phyloP scores from a whole-genome alignment of 2,888 invertebrate species.

The Sepioteuthis lessoniana region DNA sequence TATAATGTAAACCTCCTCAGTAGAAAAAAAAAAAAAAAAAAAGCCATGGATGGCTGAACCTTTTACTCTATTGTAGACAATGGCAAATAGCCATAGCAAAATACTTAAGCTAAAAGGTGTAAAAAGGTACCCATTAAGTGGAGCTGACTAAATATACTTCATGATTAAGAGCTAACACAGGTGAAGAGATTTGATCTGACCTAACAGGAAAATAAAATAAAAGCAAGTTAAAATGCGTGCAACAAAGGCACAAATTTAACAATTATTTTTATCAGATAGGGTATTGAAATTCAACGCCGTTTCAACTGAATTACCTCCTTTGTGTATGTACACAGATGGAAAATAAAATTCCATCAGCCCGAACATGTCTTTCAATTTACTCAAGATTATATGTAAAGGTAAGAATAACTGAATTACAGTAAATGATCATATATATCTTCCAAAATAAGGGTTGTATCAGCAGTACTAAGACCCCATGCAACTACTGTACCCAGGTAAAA shows the following conservation, averaged over 20 bases:
- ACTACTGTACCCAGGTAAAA: too few species aligned
- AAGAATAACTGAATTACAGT: too few species aligned
- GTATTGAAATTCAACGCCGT: neutral
- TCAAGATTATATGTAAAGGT: too few species aligned
- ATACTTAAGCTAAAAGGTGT: neutral
- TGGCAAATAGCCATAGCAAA: neutral
- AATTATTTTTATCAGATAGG: neutral
- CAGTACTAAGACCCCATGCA: too few species aligned
- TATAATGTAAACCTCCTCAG: neutral
- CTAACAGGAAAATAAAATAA: neutral
- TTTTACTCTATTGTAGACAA: neutral
- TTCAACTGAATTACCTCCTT: neutral
- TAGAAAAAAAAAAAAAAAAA: neutral
- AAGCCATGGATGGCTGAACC: neutral
- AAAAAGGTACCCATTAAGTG: neutral
- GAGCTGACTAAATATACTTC: neutral
- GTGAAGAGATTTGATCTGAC: neutral
- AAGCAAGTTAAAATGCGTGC: neutral
- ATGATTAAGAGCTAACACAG: too few species aligned
- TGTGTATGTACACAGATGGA: neutral
- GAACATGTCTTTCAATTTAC: too few species aligned
- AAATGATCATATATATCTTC: too few species aligned
- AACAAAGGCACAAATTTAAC: neutral
- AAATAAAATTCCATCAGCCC: too few species aligned
- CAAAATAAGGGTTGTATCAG: too few species aligned